A percentile compares a stretch with the other conserved stretches of the same genome.
These are phyloP conservation scores for Macrosteles quadrilineatus DNA, from an alignment of 1,140 invertebrate genomes.

Conservation along the genomic window DNA sequence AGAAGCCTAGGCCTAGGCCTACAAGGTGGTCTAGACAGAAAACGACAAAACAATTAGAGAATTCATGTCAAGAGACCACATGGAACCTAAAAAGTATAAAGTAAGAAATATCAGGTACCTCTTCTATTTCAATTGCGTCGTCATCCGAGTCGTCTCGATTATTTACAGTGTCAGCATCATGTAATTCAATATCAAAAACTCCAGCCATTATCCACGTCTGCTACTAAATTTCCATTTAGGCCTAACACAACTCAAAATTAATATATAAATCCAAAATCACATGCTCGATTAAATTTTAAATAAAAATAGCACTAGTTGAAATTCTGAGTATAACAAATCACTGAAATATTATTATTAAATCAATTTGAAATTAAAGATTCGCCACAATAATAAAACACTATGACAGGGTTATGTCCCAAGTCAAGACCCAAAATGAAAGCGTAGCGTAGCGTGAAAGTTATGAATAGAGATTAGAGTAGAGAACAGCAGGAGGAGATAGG, in stretches of 20 bases:
- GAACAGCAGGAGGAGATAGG: conserved; percentile 6
- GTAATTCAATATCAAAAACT: conserved; percentile 88
- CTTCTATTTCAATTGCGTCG: conserved; percentile 74
- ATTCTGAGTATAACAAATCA: neutral
- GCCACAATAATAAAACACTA: neutral
- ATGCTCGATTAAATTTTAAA: neutral
- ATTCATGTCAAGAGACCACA: neutral
- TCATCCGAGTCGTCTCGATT: conserved; percentile 69
- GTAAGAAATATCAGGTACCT: conserved; percentile 57
- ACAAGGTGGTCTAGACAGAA: too few species aligned
- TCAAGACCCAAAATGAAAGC: conserved; percentile 24
- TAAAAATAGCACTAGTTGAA: conserved; percentile 7
- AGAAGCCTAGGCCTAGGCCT: too few species aligned
- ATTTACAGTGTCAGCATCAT: conserved; percentile 65
- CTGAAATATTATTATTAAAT: neutral
- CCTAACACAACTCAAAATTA: neutral
- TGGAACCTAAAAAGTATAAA: conserved; percentile 7
- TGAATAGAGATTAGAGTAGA: neutral
- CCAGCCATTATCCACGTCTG: conserved; percentile 35
- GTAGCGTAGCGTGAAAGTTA: conserved; percentile 35
- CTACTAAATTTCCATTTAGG: conserved; percentile 2
- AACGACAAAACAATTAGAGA: too few species aligned
- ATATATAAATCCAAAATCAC: neutral
- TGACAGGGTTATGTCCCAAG: conserved; percentile 28
- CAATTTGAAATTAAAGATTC: conserved; percentile 1